A percentile compares a stretch with the other conserved stretches of the same genome.
Conservation (phyloP, 2,797 vertebrate genomes). For the Sylvia borin region DNA sequence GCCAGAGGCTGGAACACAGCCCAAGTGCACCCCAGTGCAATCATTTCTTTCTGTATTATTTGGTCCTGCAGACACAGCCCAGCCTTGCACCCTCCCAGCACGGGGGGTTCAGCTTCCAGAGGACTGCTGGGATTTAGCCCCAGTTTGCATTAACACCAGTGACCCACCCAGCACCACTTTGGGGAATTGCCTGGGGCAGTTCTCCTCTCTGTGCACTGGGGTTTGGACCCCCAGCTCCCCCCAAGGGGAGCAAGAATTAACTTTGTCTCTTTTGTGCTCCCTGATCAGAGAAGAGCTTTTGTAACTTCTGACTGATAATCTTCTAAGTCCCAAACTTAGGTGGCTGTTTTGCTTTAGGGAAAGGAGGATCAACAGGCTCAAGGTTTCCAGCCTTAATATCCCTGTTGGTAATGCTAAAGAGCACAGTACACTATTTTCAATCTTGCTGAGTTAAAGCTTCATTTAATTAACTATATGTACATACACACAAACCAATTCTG, state of each 20-base stretch:
- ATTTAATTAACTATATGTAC: conserved; percentile 13
- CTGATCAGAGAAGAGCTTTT: conserved; percentile 38
- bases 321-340: conserved; percentile 53
- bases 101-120: neutral
- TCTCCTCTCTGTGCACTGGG: conserved; percentile 5
- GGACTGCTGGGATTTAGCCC: neutral
- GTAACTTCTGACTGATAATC: conserved; percentile 47
- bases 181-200: conserved; percentile 17
- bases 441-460: neutral
- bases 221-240: neutral
- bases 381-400: conserved; percentile 35
- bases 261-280: conserved; percentile 40
- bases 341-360: conserved; percentile 68
- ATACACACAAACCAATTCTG: conserved; percentile 1
- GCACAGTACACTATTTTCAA: neutral
- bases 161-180: conserved; percentile 31
- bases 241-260: conserved; percentile 23
- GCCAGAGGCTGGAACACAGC: neutral
- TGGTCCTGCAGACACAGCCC: neutral
- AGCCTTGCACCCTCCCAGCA: neutral
- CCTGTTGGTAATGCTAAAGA: conserved; percentile 1
- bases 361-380: conserved; percentile 68
- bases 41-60: neutral
- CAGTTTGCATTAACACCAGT: conserved; percentile 20
- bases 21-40: neutral